These are phyloP conservation scores for Pharmacophagus antenor DNA, from an alignment of 2,888 invertebrate genomes.

Conservation along the genomic window DNA sequence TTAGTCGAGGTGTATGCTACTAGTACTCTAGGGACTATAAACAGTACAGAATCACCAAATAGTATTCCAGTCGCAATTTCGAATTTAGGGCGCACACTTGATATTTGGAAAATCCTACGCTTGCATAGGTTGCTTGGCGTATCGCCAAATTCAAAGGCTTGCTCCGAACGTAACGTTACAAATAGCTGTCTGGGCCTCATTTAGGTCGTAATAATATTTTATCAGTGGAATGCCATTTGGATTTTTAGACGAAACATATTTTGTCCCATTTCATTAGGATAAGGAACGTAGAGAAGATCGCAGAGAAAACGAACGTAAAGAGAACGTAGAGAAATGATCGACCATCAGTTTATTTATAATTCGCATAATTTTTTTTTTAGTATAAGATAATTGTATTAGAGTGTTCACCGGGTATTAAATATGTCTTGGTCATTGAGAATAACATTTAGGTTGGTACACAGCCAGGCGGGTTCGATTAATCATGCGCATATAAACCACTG, in stretches of 20 bases:
- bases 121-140: constrained; percentile 28
- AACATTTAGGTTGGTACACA: no score
- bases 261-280: constrained; percentile 6
- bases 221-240: constrained; percentile 28
- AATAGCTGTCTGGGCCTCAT: constrained; percentile 37
- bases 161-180: constrained; percentile 33
- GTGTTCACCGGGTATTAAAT: no score
- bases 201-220: constrained; percentile 42
- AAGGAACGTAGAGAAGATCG: neutral
- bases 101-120: constrained; percentile 33
- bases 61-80: constrained; percentile 33
- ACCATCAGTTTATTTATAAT: no score
- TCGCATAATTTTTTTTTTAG: no score
- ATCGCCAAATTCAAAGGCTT: constrained; percentile 33
- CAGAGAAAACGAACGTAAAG: no score
- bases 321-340: no score
- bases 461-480: no score
- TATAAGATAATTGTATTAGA: no score
- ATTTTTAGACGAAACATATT: constrained; percentile 5
- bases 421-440: no score
- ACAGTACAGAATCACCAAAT: constrained; percentile 10
- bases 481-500: no score
- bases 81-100: constrained; percentile 38
- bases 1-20: neutral
- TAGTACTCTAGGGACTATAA: neutral